phyloP scores from a whole-genome alignment of 2,113 vertebrate species.

The Mobula hypostoma region DNA sequence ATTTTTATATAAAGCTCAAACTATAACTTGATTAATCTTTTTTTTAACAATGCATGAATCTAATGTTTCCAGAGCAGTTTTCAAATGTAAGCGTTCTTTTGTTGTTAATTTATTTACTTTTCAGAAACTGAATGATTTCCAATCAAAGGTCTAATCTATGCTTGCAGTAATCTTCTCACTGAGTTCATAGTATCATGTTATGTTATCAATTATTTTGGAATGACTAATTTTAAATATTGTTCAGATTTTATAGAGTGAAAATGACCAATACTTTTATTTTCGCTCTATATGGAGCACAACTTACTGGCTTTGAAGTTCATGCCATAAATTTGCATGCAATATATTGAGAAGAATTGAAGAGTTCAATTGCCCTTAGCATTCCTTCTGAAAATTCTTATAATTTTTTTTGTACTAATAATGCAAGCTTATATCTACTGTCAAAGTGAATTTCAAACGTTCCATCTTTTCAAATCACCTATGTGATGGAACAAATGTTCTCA shows the following conservation, averaged over 20 bases:
- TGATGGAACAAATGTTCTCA: background rate
- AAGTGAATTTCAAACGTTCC: background rate
- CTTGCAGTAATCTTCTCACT: background rate
- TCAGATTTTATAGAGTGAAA: background rate
- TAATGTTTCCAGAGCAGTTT: background rate
- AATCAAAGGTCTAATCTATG: background rate
- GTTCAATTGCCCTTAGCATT: background rate
- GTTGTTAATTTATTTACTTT: background rate
- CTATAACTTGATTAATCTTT: background rate
- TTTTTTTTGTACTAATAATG: background rate
- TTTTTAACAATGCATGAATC: background rate
- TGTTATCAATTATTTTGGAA: background rate
- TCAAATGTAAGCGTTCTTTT: background rate
- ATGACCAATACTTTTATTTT: background rate
- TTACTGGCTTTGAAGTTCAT: background rate
- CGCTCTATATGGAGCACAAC: background rate
- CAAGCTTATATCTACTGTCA: background rate
- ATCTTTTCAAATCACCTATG: background rate
- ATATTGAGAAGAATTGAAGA: background rate
- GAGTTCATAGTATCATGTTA: background rate
- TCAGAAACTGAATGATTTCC: background rate
- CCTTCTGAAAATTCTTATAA: background rate
- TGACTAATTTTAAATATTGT: background rate
- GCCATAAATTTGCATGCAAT: background rate
- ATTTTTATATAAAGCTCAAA: background rate